These are phyloP conservation scores for Sminthurinus aureus DNA, from an alignment of 2,888 invertebrate species.

Conservation along the genomic window DNA sequence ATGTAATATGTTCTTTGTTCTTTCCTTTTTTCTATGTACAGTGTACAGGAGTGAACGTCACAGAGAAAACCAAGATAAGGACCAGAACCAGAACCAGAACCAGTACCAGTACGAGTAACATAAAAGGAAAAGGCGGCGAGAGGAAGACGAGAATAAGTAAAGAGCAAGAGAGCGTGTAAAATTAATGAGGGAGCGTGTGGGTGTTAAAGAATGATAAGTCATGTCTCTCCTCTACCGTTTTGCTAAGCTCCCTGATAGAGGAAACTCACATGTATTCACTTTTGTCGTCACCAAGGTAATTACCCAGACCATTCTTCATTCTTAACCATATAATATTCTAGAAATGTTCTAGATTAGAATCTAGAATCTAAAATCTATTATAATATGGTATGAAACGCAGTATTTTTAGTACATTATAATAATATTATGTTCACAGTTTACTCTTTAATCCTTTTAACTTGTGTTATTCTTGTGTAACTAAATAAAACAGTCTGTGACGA, in stretches of 20 bases:
- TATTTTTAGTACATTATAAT: too few species aligned
- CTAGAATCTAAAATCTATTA: too few species aligned
- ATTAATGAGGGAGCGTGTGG: not conserved
- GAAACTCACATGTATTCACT: slow-evolving; percentile 73
- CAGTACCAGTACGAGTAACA: not conserved
- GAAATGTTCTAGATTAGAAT: too few species aligned
- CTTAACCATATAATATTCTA: too few species aligned
- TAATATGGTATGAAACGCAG: too few species aligned
- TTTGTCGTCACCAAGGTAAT: slow-evolving; percentile 70
- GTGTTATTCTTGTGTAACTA: too few species aligned
- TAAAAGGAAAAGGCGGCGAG: not conserved
- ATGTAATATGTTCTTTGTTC: not conserved
- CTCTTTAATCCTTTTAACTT: too few species aligned
- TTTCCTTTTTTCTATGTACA: not conserved
- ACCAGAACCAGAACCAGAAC: not conserved
- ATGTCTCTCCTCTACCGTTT: slow-evolving; percentile 84
- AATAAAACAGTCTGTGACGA: slow-evolving; percentile 70
- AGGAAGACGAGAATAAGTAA: not conserved
- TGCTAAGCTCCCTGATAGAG: slow-evolving; percentile 81
- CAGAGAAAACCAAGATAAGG: not conserved
- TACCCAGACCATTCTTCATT: too few species aligned
- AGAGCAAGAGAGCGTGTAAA: not conserved
- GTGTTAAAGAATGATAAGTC: slow-evolving; percentile 12
- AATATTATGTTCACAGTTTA: too few species aligned
- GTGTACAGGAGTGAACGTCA: not conserved